Base-by-base conservation (phyloP, 2,797 vertebrate genomes). In the Zalophus californianus region DNA sequence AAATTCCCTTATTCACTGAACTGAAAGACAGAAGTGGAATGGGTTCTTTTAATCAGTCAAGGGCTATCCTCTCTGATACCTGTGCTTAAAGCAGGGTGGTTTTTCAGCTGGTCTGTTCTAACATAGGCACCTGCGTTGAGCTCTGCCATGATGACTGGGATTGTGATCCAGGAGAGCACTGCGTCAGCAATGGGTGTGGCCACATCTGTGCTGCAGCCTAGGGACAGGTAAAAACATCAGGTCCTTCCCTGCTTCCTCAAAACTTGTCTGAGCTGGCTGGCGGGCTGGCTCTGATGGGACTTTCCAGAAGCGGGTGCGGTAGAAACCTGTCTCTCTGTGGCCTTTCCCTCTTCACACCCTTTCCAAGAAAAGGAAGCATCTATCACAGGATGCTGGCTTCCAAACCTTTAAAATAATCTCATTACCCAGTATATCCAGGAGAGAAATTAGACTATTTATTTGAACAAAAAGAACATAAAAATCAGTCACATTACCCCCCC, bases 321-420 rank as follows among this genome's bases (percentile, higher is more conserved):
- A 52, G 79, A 93, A 89, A 20, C 6, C 68, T 68, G 7, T 73
- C 20, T 92, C 64, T 48, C 32, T 56, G 20, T 29, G 79, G 15
- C 32, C 27, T 75, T 15, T 92, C 56, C 48, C 16, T 83, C 23
- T 85, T 86, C 7, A 18, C 13, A 62, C 15, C 6, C 18, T 70
- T 77, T 32, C 23, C 35, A 86, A 77, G 54, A 56, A 84, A 86
- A 88, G 78, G 58, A 70, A 77, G 41, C n/a, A 86, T 41, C 18
- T 54, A 29, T 83, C 29, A 62, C 16, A 90, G 27, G 48, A 56
- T 78, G 60, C 29, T 70, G n/a, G 27, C 94, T 96, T 97, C 93
- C 52, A 97, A 95, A 77, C 21, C 52, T 92, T 96, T 70, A 92
- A 87, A 96, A 92, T 92, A 72, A 96, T 95, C 86, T 91, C 20